phyloP scores from a whole-genome alignment of 2,888 invertebrate species.

The Conchocele bisecta region DNA sequence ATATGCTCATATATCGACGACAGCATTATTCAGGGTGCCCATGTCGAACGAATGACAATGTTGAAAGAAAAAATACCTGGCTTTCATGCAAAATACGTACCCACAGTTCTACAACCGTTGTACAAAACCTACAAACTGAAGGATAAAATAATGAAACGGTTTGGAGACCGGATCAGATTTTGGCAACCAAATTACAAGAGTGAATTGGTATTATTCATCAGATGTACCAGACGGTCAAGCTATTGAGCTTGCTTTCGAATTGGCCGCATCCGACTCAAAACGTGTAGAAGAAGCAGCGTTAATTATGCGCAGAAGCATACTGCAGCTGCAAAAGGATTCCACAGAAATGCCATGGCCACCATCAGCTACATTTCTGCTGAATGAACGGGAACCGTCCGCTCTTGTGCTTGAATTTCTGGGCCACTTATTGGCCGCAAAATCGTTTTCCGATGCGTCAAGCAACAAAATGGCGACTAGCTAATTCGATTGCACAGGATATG shows the following conservation, averaged over 20 bases:
- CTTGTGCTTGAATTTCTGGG: background rate
- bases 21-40: background rate
- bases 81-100: conserved; percentile 2
- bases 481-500: conserved; percentile 18
- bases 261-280: conserved; percentile 19
- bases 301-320: conserved; percentile 3
- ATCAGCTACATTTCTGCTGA: background rate
- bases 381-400: background rate
- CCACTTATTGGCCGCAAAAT: conserved; percentile 7
- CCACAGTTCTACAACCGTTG: conserved; percentile 13
- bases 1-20: conserved; percentile 7
- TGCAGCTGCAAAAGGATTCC: background rate
- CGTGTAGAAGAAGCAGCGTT: conserved; percentile 16
- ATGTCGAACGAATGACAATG: conserved; percentile 29
- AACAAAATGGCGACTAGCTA: conserved; percentile 7
- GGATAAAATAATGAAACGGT: conserved; percentile 18
- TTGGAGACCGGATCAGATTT: conserved; percentile 9
- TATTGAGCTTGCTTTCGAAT: conserved; percentile 19
- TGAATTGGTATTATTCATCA: conserved; percentile 22
- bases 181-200: conserved; percentile 15
- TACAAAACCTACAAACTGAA: conserved; percentile 35
- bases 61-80: conserved; percentile 18
- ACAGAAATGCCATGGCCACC: conserved; percentile 26
- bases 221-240: conserved; percentile 19
- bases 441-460: background rate